Evolutionary conservation across 2,797 vertebrate genomes (phyloP).

Genomic region (Garrulus glandarius): DNA sequence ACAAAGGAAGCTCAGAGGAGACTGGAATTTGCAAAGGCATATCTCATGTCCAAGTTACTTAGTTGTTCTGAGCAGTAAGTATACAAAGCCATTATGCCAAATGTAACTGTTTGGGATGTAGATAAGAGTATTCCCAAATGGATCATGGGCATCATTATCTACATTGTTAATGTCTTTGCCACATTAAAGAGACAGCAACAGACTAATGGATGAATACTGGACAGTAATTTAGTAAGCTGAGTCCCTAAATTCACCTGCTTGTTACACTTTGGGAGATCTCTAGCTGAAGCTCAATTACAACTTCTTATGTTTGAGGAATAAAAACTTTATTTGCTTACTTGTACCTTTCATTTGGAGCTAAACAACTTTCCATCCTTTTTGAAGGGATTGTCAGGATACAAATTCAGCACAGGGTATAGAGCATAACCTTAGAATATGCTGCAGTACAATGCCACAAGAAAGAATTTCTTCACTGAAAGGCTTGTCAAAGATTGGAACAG

Average conservation of each 20-base stretch:
- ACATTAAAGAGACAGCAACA: not conserved
- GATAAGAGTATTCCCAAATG: not conserved
- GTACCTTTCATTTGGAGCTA: not conserved
- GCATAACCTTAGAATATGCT: not conserved
- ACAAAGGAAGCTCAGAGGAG: not conserved
- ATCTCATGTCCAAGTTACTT: not conserved
- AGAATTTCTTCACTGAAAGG: not conserved
- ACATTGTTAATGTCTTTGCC: not conserved
- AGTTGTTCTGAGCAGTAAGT: not conserved
- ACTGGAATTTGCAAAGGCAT: not conserved
- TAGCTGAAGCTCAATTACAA: not conserved
- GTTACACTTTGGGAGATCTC: not conserved
- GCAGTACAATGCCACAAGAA: not conserved
- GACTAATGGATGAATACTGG: not conserved
- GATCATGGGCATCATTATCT: not conserved
- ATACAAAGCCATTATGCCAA: not conserved
- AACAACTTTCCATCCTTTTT: not conserved
- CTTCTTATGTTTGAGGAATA: not conserved
- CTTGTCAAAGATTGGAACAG: not conserved
- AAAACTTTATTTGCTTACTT: not conserved
- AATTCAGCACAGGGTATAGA: not conserved
- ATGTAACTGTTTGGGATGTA: not conserved
- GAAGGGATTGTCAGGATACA: not conserved
- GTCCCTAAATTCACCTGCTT: not conserved
- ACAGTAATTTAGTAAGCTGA: not conserved